These are phyloP conservation scores for Balaenoptera acutorostrata DNA, from an alignment of 2,113 vertebrate species.

Conservation along the genomic window DNA sequence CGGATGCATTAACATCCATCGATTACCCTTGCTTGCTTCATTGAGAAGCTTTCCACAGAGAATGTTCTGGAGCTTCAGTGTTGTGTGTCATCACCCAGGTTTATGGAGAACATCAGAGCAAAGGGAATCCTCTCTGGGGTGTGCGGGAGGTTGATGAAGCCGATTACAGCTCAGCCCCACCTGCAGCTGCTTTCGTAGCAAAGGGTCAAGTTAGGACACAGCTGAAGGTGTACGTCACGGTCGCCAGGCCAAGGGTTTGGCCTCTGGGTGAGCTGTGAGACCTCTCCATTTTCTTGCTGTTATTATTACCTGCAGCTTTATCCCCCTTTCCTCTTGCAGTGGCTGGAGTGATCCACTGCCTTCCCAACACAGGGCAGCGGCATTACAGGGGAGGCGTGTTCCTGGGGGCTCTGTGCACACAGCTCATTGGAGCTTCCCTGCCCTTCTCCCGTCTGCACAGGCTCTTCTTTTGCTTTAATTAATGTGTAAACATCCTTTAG, in stretches of 20 bases:
- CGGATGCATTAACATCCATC: accelerated
- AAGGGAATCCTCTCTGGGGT: accelerated
- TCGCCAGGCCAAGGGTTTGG: not conserved
- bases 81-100: accelerated
- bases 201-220: not conserved
- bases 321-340: accelerated
- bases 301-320: accelerated
- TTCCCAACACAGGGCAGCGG: accelerated
- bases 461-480: not conserved
- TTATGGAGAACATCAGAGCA: accelerated
- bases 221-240: accelerated
- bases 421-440: accelerated
- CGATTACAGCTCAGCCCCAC: accelerated
- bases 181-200: accelerated
- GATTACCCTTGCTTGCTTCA: accelerated
- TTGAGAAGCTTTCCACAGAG: not conserved
- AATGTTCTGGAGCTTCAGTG: not conserved
- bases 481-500: accelerated
- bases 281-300: not conserved
- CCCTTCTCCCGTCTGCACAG: accelerated
- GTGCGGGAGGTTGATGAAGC: accelerated
- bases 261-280: not conserved
- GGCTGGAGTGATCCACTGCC: accelerated
- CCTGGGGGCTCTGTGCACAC: accelerated
- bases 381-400: accelerated